Conservation (phyloP, 2,113 vertebrate genomes). For the Phainopepla nitens region DNA sequence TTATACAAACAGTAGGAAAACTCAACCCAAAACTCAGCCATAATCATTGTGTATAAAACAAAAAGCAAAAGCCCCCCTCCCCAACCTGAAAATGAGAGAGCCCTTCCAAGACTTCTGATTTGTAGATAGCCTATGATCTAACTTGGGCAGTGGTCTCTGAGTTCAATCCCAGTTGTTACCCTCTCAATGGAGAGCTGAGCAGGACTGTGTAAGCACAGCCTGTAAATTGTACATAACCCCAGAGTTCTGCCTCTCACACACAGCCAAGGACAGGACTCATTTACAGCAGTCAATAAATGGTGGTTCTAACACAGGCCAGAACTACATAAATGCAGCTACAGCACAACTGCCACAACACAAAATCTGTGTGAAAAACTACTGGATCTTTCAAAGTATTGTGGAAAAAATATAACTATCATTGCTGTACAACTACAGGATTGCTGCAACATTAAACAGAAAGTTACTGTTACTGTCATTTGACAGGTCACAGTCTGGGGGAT, state of each 20-base stretch:
- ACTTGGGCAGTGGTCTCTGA: background rate
- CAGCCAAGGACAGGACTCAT: background rate
- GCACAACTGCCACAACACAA: background rate
- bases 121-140: background rate
- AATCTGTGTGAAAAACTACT: background rate
- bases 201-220: background rate
- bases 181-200: background rate
- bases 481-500: background rate
- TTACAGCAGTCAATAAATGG: background rate
- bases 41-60: background rate
- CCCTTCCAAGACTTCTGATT: background rate
- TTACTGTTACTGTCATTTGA: background rate
- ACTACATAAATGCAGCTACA: background rate
- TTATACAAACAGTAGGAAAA: background rate
- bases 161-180: background rate
- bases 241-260: background rate
- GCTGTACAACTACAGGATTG: background rate
- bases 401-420: background rate
- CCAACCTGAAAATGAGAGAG: fast-evolving
- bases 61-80: background rate
- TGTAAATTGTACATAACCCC: background rate
- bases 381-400: background rate
- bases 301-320: background rate
- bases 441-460: background rate
- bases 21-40: background rate